A percentile compares a stretch with the other conserved stretches of the same genome.
Conservation (phyloP, 2,888 invertebrate species). For the Palloptera scutellata region DNA sequence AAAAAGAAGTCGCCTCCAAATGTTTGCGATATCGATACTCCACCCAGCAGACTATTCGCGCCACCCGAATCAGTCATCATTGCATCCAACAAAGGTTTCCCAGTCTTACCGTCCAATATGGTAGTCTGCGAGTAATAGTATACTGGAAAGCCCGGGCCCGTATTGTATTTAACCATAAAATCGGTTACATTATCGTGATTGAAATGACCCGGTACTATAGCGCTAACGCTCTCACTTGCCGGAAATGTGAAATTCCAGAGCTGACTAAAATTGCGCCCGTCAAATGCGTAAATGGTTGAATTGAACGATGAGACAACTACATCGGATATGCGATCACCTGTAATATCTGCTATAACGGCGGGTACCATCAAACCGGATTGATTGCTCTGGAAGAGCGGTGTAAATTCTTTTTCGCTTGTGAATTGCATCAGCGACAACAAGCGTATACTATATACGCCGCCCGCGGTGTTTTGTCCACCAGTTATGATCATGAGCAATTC, state of each 20-base stretch:
- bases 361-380: conserved; percentile 74
- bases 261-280: conserved; percentile 72
- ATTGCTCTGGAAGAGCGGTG: conserved; percentile 68
- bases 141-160: conserved; percentile 76
- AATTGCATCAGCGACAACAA: conserved; percentile 68
- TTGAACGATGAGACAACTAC: conserved; percentile 78
- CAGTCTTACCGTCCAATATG: conserved; percentile 59
- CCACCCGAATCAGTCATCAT: conserved; percentile 65
- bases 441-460: conserved; percentile 74
- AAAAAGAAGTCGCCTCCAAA: conserved; percentile 80
- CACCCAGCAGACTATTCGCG: conserved; percentile 61
- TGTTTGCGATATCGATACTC: conserved; percentile 63
- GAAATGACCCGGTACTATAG: conserved; percentile 81
- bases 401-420: conserved; percentile 66
- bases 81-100: conserved; percentile 56
- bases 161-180: conserved; percentile 75
- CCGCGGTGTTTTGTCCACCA: conserved; percentile 76
- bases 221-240: conserved; percentile 74
- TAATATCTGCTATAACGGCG: conserved; percentile 75
- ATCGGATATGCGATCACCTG: conserved; percentile 74
- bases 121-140: conserved; percentile 75
- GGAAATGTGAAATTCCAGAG: conserved; percentile 79
- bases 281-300: conserved; percentile 75
- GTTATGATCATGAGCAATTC: conserved; percentile 75
- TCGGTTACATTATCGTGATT: conserved; percentile 80